Evolutionary conservation across 35 echinoderm and acorn worm species (phyloP).

Genomic region (Hemicentrotus pulcherrimus): DNA sequence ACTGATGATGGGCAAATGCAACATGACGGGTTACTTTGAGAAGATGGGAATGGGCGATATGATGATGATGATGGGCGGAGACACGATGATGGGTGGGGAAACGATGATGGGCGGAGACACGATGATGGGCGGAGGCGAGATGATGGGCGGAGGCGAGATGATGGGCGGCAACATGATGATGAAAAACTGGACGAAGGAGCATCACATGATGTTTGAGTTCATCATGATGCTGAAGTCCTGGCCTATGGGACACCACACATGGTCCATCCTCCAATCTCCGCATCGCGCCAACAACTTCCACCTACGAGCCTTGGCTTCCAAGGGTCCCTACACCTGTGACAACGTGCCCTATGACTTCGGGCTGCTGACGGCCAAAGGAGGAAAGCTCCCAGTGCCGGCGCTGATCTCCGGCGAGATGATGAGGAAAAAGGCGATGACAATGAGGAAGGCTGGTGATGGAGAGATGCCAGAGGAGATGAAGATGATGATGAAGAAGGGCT

Average conservation of each 20-base stretch:
- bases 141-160: background rate
- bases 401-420: background rate
- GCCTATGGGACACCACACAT: slow-evolving; percentile 21
- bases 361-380: background rate
- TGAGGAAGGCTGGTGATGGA: background rate
- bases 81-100: slow-evolving; percentile 8
- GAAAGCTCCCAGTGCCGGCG: background rate
- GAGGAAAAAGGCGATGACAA: slow-evolving; percentile 36
- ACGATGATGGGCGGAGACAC: slow-evolving; percentile 29
- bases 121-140: background rate
- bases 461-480: slow-evolving; percentile 15
- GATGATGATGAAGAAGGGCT: background rate
- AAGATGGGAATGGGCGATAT: slow-evolving; percentile 16
- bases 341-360: slow-evolving; percentile 29
- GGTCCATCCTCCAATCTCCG: slow-evolving; percentile 37
- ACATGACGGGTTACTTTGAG: background rate
- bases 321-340: slow-evolving; percentile 17
- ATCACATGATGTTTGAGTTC: background rate
- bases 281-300: background rate
- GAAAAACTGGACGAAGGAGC: slow-evolving; percentile 29
- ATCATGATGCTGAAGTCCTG: background rate
- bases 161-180: background rate
- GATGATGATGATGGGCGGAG: slow-evolving; percentile 5
- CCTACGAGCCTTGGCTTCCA: background rate
- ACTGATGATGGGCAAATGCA: slow-evolving; percentile 41